phyloP scores from a whole-genome alignment of 2,113 vertebrate genomes.

The Mastomys natalensis region DNA sequence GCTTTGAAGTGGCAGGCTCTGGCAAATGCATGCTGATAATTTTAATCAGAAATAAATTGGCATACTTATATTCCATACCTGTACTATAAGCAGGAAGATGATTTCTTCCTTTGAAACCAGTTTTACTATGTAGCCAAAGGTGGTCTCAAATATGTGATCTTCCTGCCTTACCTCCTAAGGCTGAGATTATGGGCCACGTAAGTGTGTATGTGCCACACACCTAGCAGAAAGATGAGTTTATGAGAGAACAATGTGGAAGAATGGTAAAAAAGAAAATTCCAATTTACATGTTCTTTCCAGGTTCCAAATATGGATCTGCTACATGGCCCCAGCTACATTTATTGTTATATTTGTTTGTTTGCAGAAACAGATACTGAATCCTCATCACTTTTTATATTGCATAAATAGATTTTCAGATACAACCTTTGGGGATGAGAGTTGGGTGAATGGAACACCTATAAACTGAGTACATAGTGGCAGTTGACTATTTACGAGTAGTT shows the following conservation, averaged over 20 bases:
- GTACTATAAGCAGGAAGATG: conserved; percentile 35
- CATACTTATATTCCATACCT: conserved; percentile 31
- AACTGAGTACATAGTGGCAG: neutral
- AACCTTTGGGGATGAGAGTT: neutral
- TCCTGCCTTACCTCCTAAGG: neutral
- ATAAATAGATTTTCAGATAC: conserved; percentile 6
- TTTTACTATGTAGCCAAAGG: neutral
- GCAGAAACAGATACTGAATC: neutral
- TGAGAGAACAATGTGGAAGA: neutral
- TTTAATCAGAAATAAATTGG: conserved; percentile 57
- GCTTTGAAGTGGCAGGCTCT: conserved; percentile 32
- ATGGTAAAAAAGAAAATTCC: neutral
- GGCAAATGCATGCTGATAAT: conserved; percentile 26
- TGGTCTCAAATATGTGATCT: neutral
- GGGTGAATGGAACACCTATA: neutral
- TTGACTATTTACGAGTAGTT: conserved; percentile 22
- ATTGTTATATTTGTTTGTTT: neutral
- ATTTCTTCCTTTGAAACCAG: neutral
- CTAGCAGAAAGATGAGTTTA: conserved; percentile 34
- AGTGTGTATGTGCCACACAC: neutral
- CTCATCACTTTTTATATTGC: neutral
- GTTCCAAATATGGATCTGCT: neutral
- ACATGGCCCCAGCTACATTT: neutral
- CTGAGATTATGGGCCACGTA: neutral
- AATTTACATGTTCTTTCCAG: neutral